phyloP scores from a whole-genome alignment of 2,888 invertebrate genomes.

The Aradus depressus region DNA sequence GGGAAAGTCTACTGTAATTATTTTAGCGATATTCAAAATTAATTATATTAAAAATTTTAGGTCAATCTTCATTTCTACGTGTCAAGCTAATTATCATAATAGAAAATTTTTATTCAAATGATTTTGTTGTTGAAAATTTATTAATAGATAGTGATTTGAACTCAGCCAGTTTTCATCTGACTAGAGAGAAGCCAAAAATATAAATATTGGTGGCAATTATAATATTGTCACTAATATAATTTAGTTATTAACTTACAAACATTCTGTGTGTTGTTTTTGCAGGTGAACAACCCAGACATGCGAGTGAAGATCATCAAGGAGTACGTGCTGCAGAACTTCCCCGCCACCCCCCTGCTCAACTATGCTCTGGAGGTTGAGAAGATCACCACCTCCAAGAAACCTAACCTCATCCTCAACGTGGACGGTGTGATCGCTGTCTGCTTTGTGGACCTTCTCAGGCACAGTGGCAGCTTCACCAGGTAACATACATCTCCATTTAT shows the following conservation, averaged over 20 bases:
- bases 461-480: constrained; percentile 89
- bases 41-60: too few relatives aligned
- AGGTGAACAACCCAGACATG: constrained; percentile 97
- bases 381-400: constrained; percentile 98
- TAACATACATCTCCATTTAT: constrained; percentile 37
- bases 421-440: constrained; percentile 97
- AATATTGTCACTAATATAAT: neutral
- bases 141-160: too few relatives aligned
- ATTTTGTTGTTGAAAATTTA: too few relatives aligned
- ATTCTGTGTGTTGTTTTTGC: too few relatives aligned
- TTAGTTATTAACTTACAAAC: neutral
- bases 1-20: too few relatives aligned
- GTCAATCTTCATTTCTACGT: too few relatives aligned
- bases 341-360: constrained; percentile 81
- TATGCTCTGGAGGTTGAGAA: constrained; percentile 98
- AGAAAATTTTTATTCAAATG: too few relatives aligned
- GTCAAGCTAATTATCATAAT: too few relatives aligned
- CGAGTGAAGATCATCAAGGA: constrained; percentile 94
- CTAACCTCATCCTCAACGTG: constrained; percentile 98
- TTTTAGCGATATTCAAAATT: too few relatives aligned
- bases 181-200: too few relatives aligned
- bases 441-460: constrained; percentile 90
- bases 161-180: too few relatives aligned
- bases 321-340: constrained; percentile 88
- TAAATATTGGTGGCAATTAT: too few relatives aligned